Base-by-base conservation (phyloP, 2,797 vertebrate species). In the Chrosomus eos region DNA sequence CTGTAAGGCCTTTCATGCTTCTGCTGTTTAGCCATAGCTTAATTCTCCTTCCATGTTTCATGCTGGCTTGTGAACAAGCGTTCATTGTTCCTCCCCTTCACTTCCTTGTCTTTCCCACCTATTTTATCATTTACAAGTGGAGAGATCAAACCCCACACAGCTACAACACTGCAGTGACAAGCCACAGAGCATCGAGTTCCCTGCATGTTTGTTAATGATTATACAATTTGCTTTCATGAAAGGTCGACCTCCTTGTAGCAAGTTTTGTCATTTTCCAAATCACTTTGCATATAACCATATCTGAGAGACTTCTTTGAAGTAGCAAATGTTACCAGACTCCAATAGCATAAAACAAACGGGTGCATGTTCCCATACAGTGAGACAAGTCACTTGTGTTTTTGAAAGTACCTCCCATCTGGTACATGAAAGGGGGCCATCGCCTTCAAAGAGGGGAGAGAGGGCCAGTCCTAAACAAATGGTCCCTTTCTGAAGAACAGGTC, bases 341-440 rank as follows among this genome's bases (percentile, higher is more conserved):
- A 23, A 82, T 66, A 75, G 83, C 67, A 72, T 19, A n/a, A 64
- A 51, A 68, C 40, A 64, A 43, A 75, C 74, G 53, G 70, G 58
- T 74, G 60, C 55, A 58, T 70, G 76, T 87, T 72, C 83, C 85
- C 38, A 48, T 67, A 14, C 75, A 40, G 10, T 45, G 70, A 73
- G 72, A 60, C 68, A 82, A 76, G 83, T 87, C 85, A 71, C 87
- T 84, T 84, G 88, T 71, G 93, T 93, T 94, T 89, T 82, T 89
- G 92, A 89, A 94, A 90, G 92, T 91, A 89, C 88, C 93, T 89
- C 91, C 92, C 94, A 94, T 94, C 93, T 95, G 94, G 91, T 88
- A 93, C 94, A 93, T 95, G 93, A 95, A 95, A 95, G 92, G 85
- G 85, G 40, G 10, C 66, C 66, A 23, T 74, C 0, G 81, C 83